These are phyloP conservation scores for Tribolium freemani DNA, from an alignment of 2,888 invertebrate genomes.

Conservation along the genomic window DNA sequence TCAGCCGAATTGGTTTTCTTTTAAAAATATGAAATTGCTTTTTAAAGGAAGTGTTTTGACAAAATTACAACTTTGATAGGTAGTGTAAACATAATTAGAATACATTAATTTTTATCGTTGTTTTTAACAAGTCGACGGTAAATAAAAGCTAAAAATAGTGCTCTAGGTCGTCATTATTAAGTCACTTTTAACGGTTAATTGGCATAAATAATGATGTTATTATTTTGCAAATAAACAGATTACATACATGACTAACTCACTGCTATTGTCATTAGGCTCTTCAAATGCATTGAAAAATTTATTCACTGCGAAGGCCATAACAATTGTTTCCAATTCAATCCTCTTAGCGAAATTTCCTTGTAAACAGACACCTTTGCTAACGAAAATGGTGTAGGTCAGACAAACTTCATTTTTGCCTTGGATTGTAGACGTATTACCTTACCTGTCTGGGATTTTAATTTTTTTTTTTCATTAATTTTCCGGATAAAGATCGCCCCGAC, in stretches of 20 bases:
- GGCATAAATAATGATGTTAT: slow-evolving; percentile 47
- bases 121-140: slow-evolving; percentile 27
- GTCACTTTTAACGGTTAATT: slow-evolving; percentile 50
- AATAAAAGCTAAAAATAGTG: slow-evolving; percentile 31
- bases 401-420: neutral
- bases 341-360: slow-evolving; percentile 19
- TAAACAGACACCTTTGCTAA: slow-evolving; percentile 13
- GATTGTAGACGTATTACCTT: slow-evolving; percentile 1
- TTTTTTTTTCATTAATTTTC: neutral
- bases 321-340: slow-evolving; percentile 34
- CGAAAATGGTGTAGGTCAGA: neutral
- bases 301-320: slow-evolving; percentile 28
- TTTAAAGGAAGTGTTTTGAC: neutral
- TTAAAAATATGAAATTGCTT: slow-evolving; percentile 2
- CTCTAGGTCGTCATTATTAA: slow-evolving; percentile 46
- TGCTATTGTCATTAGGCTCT: slow-evolving; percentile 28
- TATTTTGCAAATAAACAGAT: slow-evolving; percentile 49
- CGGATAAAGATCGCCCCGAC: slow-evolving; percentile 21
- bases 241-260: slow-evolving; percentile 44
- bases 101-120: slow-evolving; percentile 39
- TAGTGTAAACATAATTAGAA: slow-evolving; percentile 12
- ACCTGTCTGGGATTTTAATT: slow-evolving; percentile 4
- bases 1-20: neutral
- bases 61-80: slow-evolving; percentile 8
- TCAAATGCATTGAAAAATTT: slow-evolving; percentile 26